Evolutionary conservation across 2,888 invertebrate genomes (phyloP).

Genomic region (Sphaeridia pumilis): DNA sequence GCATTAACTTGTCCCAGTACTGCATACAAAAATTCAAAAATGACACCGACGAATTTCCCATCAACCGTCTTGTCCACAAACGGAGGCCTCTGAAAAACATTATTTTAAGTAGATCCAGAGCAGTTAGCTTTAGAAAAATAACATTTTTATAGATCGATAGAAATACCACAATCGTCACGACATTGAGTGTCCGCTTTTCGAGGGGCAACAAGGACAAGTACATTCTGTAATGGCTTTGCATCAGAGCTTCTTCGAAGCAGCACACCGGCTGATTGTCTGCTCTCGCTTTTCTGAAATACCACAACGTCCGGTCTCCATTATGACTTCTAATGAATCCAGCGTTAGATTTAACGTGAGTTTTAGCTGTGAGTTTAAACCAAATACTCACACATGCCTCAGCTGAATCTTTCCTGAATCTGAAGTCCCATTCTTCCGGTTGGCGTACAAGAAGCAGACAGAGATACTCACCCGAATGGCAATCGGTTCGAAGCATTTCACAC

Average conservation of each 20-base stretch:
- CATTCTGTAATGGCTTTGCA: background rate
- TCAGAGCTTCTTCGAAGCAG: background rate
- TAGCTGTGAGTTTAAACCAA: too few relatives aligned
- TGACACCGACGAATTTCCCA: slow-evolving; percentile 22
- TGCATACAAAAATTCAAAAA: slow-evolving; percentile 28
- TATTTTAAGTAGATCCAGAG: too few relatives aligned
- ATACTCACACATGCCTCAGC: too few relatives aligned
- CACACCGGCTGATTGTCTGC: background rate
- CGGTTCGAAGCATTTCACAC: too few relatives aligned
- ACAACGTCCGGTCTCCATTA: too few relatives aligned
- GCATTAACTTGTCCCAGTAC: slow-evolving; percentile 29
- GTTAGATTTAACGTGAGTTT: too few relatives aligned
- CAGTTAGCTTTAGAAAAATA: background rate
- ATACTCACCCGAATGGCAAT: too few relatives aligned
- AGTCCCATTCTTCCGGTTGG: too few relatives aligned
- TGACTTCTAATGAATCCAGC: too few relatives aligned
- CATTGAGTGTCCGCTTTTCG: slow-evolving; percentile 5
- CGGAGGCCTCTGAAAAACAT: slow-evolving; percentile 19
- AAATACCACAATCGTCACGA: slow-evolving; percentile 26
- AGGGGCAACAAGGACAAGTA: background rate
- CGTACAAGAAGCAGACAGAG: too few relatives aligned
- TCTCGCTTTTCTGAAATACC: too few relatives aligned
- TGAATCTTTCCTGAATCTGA: too few relatives aligned
- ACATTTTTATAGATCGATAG: background rate
- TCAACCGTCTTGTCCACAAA: slow-evolving; percentile 19